phyloP scores from a whole-genome alignment of 1,140 invertebrate species.

The Armadillidium nasatum region DNA sequence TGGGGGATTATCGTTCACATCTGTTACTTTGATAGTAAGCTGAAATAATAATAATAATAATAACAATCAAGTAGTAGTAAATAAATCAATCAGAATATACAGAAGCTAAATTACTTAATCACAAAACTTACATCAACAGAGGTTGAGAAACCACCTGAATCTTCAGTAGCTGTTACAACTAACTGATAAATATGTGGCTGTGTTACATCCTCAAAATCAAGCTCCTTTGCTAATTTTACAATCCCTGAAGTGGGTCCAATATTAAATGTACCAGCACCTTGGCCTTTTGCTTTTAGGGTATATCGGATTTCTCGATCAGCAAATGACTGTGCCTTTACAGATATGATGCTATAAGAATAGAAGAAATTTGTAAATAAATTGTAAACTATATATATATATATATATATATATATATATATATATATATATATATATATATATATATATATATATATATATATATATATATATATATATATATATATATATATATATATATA shows the following conservation, averaged over 20 bases:
- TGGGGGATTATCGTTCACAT: constrained; percentile 90
- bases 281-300: constrained; percentile 85
- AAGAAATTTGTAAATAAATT: too few species aligned
- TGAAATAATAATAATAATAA: too few species aligned
- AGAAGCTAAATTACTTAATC: constrained; percentile 43
- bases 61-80: too few species aligned
- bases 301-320: constrained; percentile 91
- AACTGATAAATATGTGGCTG: constrained; percentile 89
- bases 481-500: too few species aligned
- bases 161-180: constrained; percentile 87
- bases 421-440: too few species aligned
- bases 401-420: too few species aligned
- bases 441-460: too few species aligned
- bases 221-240: constrained; percentile 87
- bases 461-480: too few species aligned
- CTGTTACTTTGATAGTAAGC: constrained; percentile 85
- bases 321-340: constrained; percentile 92
- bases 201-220: constrained; percentile 88
- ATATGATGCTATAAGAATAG: constrained; percentile 70
- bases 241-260: constrained; percentile 89
- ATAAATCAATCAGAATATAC: constrained; percentile 52
- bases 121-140: constrained; percentile 93
- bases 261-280: constrained; percentile 90
- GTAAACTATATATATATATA: too few species aligned
- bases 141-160: constrained; percentile 91